These are phyloP conservation scores for Ptychobarbus kaznakovi DNA, from an alignment of 2,797 vertebrate species.

Conservation along the genomic window DNA sequence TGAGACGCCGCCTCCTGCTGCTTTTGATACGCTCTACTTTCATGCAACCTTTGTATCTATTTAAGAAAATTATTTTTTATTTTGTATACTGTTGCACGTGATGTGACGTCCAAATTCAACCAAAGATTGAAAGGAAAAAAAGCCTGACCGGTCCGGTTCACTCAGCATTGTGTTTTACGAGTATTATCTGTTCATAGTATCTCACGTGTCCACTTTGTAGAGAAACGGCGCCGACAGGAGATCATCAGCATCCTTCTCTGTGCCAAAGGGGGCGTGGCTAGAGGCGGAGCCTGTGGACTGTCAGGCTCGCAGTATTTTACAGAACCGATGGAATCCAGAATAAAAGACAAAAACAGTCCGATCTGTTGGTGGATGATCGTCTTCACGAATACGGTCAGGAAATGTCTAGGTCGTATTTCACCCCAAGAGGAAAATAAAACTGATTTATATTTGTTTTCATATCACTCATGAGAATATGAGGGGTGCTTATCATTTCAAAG, in stretches of 20 bases:
- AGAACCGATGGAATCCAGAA: constrained; percentile 67
- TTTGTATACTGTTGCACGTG: constrained; percentile 93
- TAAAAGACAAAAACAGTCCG: constrained; percentile 66
- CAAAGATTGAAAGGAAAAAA: constrained; percentile 67
- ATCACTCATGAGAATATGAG: background rate
- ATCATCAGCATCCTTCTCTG: constrained; percentile 39
- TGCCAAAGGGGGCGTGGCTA: constrained; percentile 65
- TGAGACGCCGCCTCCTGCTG: constrained; percentile 81
- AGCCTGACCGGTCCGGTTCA: constrained; percentile 53
- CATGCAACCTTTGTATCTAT: constrained; percentile 99
- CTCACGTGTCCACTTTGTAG: constrained; percentile 21
- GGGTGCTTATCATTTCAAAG: background rate
- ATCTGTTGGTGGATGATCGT: background rate
- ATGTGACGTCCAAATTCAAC: constrained; percentile 43
- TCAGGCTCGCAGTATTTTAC: constrained; percentile 69
- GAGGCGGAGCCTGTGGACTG: constrained; percentile 65
- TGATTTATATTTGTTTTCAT: background rate
- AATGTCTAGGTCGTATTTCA: background rate
- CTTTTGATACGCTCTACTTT: constrained; percentile 99
- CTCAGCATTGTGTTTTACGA: constrained; percentile 38
- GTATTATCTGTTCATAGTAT: constrained; percentile 44
- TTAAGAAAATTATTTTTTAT: constrained; percentile 99
- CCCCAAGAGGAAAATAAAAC: background rate
- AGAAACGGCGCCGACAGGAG: background rate
- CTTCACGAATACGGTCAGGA: background rate